Evolutionary conservation across 2,888 invertebrate genomes (phyloP), one percentile per base, ranked within the genome.

Genomic region (Noctuana brunneofusca): DNA sequence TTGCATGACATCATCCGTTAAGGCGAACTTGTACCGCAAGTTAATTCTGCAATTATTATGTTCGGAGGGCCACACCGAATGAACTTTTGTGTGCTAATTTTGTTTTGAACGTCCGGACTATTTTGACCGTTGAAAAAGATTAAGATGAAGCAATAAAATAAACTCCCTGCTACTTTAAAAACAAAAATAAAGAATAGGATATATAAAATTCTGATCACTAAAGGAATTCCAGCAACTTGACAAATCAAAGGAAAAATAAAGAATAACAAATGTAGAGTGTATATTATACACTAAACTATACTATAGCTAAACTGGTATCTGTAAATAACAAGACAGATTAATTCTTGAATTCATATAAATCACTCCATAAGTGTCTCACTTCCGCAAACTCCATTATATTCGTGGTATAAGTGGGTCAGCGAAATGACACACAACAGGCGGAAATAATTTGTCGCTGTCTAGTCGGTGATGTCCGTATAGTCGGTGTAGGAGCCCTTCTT

Each of bases 1-100:
- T 66, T 50, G 67, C 71, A 73, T 87, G 87, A 87, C 82, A 79
- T 88, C 89, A 88, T 66, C 67, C 52, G 65, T 74, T 75, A 73
- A 75, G 76, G 76, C 71, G 71, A 71, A 58, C 55, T 56, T 57
- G 54, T 57, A n/a, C n/a, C 55, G 64, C 59, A 54, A 20, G 52
- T 27, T 59, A 64, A 64, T 68, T 64, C 66, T 66, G 62, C 65
- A 64, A 69, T 69, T 64, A 65, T 64, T 65, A 50, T 58, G 52
- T 59, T 14, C 52, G 32, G 35, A 22, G 59, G 52, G 52, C 43
- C n/a, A 20, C n/a, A 20, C 43, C 9, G 6, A 38, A 6, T 58
- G 3, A n/a, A 38, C 50, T 58, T 59, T 52, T 59, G 52, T 52
- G 58, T 59, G 58, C 41, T 52, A 53, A 58, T 58, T 58, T 50